These are phyloP conservation scores for Meteorus colon DNA, from an alignment of 2,888 invertebrate species.

Conservation along the genomic window DNA sequence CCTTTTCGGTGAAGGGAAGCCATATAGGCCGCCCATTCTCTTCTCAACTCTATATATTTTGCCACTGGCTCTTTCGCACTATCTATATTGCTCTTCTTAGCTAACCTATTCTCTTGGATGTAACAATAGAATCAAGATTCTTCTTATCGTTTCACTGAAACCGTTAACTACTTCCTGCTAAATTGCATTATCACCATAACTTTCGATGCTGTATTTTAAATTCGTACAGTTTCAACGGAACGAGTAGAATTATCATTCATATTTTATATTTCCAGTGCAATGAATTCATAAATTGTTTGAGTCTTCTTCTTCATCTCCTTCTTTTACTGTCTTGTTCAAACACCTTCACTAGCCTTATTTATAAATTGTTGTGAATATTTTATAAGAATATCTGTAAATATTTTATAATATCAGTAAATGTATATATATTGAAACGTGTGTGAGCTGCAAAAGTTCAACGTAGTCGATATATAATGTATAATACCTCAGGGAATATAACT, in stretches of 20 bases:
- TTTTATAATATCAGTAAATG: background rate
- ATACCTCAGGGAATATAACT: background rate
- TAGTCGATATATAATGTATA: background rate
- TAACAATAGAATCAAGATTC: conserved; percentile 7
- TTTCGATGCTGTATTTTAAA: background rate
- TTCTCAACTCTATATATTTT: conserved; percentile 1
- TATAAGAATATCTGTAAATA: background rate
- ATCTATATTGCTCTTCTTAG: background rate
- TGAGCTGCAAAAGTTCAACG: background rate
- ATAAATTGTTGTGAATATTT: background rate
- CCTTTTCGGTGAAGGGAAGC: conserved; percentile 17
- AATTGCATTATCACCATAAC: background rate
- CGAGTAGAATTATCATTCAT: background rate
- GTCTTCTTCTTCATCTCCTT: background rate
- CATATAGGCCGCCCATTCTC: conserved; percentile 1
- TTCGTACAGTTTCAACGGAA: background rate
- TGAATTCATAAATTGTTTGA: background rate
- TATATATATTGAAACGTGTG: background rate
- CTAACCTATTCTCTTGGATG: background rate
- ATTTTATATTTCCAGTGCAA: background rate
- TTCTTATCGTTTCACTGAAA: conserved; percentile 16
- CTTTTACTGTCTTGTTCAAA: background rate
- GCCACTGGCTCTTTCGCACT: background rate
- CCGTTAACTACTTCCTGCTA: background rate
- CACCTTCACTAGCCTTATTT: background rate